These are phyloP conservation scores for Diplodus puntazzo DNA, from an alignment of 2,797 vertebrate genomes.

Conservation along the genomic window DNA sequence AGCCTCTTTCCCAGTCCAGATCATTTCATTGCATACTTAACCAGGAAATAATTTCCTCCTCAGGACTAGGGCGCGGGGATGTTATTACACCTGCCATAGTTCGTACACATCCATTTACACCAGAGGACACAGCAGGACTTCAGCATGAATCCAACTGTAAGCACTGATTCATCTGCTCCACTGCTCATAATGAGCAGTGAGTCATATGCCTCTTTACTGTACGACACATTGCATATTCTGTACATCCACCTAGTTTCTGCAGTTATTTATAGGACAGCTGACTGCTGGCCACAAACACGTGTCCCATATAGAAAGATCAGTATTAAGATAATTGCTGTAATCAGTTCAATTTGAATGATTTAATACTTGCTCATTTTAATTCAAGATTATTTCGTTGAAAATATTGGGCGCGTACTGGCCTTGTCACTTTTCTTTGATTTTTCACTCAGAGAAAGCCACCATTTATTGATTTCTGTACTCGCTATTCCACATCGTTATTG, in stretches of 20 bases:
- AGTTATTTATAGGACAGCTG: conserved; percentile 46
- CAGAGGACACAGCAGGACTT: conserved; percentile 13
- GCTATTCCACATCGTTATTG: background rate
- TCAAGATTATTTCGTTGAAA: background rate
- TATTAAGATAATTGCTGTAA: background rate
- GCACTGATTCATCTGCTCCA: conserved; percentile 18
- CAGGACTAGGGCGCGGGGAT: background rate
- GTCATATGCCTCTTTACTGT: conserved; percentile 6
- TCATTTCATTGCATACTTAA: conserved; percentile 27
- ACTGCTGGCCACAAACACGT: conserved; percentile 4
- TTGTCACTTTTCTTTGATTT: conserved; percentile 18
- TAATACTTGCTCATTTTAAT: background rate
- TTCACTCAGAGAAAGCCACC: background rate
- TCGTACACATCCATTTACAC: conserved; percentile 24
- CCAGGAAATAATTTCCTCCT: conserved; percentile 36
- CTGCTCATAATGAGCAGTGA: conserved; percentile 13
- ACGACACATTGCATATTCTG: conserved; percentile 14
- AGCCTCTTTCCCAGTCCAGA: conserved; percentile 8
- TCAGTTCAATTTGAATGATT: background rate
- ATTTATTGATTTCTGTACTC: conserved; percentile 24
- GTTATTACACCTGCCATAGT: conserved; percentile 38
- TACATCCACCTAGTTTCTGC: conserved; percentile 32
- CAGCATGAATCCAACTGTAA: conserved; percentile 35
- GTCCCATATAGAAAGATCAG: conserved; percentile 13
- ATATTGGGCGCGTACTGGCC: background rate